These are phyloP conservation scores for Dallia pectoralis DNA, from an alignment of 2,797 vertebrate species.

Conservation along the genomic window DNA sequence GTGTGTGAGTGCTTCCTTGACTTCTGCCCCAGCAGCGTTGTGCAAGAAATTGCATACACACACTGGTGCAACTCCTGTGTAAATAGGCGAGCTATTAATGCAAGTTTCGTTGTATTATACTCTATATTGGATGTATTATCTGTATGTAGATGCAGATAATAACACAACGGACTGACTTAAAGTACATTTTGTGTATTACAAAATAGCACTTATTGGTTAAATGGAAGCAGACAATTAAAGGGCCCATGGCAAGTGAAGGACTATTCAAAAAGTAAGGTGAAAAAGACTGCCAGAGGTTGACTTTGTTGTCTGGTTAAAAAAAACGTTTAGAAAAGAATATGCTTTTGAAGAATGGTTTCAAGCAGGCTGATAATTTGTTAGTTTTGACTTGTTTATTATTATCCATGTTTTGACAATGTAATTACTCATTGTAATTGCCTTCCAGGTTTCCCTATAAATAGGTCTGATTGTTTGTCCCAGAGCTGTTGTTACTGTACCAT, in stretches of 20 bases:
- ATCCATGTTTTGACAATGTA: too few relatives aligned
- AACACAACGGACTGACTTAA: neutral
- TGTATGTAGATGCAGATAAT: neutral
- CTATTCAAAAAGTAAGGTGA: neutral
- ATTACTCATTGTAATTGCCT: too few relatives aligned
- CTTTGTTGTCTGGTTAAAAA: too few relatives aligned
- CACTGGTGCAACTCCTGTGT: neutral
- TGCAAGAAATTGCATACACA: neutral
- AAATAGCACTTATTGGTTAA: neutral
- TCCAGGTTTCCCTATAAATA: neutral
- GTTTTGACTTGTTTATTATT: too few relatives aligned
- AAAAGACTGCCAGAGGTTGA: neutral
- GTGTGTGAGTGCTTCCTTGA: conserved; percentile 58
- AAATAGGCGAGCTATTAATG: neutral
- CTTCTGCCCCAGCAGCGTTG: conserved; percentile 23
- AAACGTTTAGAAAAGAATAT: too few relatives aligned
- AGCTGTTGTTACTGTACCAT: neutral
- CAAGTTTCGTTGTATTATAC: neutral
- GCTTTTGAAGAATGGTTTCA: too few relatives aligned
- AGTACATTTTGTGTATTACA: neutral
- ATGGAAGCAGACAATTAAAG: too few relatives aligned
- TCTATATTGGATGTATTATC: neutral
- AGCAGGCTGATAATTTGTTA: too few relatives aligned
- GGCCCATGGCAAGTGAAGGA: neutral
- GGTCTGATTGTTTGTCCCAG: neutral